Conservation (phyloP, 1,140 invertebrate genomes). For the Conus betulinus region DNA sequence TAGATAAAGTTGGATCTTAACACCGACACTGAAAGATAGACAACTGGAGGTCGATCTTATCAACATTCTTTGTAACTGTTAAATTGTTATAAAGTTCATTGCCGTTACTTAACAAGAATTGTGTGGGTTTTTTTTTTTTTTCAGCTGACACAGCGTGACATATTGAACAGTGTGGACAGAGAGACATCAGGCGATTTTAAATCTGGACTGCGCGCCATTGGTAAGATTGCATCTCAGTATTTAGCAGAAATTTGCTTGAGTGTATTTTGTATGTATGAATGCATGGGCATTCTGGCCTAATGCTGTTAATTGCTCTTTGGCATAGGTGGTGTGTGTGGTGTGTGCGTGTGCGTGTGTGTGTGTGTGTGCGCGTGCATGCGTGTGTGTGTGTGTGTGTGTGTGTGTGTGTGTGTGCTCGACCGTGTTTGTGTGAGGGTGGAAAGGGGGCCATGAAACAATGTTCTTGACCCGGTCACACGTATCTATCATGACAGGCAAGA, state of each 20-base stretch:
- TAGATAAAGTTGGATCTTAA: too few species aligned
- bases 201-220: constrained; percentile 63
- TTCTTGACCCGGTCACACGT: too few species aligned
- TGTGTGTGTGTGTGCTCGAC: background rate
- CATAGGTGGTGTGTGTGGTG: background rate
- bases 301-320: background rate
- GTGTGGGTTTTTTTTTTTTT: background rate
- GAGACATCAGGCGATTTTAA: constrained; percentile 71
- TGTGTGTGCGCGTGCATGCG: background rate
- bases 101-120: too few species aligned
- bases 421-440: too few species aligned
- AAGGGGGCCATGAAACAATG: too few species aligned
- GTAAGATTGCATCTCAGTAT: constrained; percentile 35
- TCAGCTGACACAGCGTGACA: constrained; percentile 71
- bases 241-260: too few species aligned
- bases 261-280: background rate
- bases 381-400: background rate
- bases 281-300: background rate
- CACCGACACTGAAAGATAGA: too few species aligned
- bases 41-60: too few species aligned
- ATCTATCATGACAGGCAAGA: too few species aligned
- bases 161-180: constrained; percentile 66
- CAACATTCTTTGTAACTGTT: too few species aligned
- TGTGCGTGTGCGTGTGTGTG: background rate
- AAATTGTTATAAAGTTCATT: too few species aligned